Percentiles rank a stretch among this genome's conserved stretches.
Evolutionary conservation across 2,113 vertebrate species (phyloP).

Genomic region (Arizona elegans): DNA sequence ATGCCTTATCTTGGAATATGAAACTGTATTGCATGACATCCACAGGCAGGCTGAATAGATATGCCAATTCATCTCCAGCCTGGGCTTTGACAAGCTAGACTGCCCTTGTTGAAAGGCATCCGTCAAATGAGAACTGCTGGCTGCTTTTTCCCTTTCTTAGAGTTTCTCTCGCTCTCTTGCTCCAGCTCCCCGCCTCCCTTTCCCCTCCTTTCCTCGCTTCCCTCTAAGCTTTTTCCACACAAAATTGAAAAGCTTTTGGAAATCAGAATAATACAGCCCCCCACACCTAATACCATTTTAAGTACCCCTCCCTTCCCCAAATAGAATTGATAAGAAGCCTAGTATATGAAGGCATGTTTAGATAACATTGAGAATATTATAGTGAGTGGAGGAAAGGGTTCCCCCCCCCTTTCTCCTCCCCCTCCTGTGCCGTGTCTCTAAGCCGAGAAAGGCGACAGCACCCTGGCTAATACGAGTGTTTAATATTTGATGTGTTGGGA

Average conservation of each 20-base stretch:
- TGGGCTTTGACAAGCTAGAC: constrained; percentile 97
- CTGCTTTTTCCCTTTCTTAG: constrained; percentile 74
- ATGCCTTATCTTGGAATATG: constrained; percentile 95
- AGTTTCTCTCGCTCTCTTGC: constrained; percentile 70
- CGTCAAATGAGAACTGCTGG: constrained; percentile 81
- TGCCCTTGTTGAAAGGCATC: constrained; percentile 99
- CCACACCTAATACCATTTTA: constrained; percentile 76
- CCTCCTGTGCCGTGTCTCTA: constrained; percentile 70
- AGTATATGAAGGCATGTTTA: constrained; percentile 82
- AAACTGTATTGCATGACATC: constrained; percentile 90
- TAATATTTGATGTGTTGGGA: constrained; percentile 99
- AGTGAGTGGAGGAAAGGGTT: constrained; percentile 71
- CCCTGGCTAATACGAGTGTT: constrained; percentile 99
- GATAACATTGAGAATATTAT: constrained; percentile 96
- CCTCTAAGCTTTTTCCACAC: constrained; percentile 79
- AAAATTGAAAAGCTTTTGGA: constrained; percentile 84
- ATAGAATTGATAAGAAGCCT: constrained; percentile 79
- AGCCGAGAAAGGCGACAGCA: constrained; percentile 94
- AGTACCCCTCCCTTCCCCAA: constrained; percentile 70
- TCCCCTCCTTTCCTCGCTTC: constrained; percentile 58
- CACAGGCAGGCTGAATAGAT: constrained; percentile 85
- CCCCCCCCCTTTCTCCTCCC: constrained; percentile 27
- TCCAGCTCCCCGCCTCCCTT: constrained; percentile 63
- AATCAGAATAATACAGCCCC: constrained; percentile 74
- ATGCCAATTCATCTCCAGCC: constrained; percentile 94